Evolutionary conservation across 2,797 vertebrate genomes (phyloP), one percentile per base, ranked within the genome.

Genomic region (Bovichtus variegatus): DNA sequence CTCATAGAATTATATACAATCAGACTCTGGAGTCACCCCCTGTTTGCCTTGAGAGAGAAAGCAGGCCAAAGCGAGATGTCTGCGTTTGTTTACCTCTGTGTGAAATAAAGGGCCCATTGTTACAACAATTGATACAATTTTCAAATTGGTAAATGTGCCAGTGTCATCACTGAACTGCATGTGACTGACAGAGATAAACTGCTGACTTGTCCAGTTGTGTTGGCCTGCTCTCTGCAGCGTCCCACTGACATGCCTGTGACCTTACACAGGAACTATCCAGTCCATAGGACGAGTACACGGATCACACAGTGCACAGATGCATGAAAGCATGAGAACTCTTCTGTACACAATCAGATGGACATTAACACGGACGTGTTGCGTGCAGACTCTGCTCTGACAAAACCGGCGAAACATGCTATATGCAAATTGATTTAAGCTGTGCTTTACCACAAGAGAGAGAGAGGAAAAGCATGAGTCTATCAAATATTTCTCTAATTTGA

Each of bases 381-480:
- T 83, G 74, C 54, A 83, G 63, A 63, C 34, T 23, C 18, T 23
- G 21, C 34, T 34, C 34, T 44, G 57, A 57, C 36, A 41, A 62
- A 69, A 72, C 34, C 21, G 3, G 23, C 6, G 3, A 5, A 60
- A 62, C 59, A 74, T 76, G 50, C 29, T 38, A 18, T 18, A 67
- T 61, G 58, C 55, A 73, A 74, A 88, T 31, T 47, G 62, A 13
- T 71, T 68, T 41, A 78, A 77, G 66, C 25, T 76, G 63, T 46
- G 63, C 21, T 78, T 57, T 46, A 15, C 85, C 63, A 77, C 71
- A 51, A 62, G 4, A 77, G n/a, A n/a, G 47, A 70, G 47, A 70
- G 44, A 70, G 21, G 18, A 13, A 74, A 70, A 57, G 54, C 73
- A 79, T 7, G 40, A 74, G 54, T 71, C 29, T 15, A 18, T 64